Evolutionary conservation across 2,888 invertebrate genomes (phyloP), one percentile per base, ranked within the genome.

Genomic region (Cyaniris semiargus): DNA sequence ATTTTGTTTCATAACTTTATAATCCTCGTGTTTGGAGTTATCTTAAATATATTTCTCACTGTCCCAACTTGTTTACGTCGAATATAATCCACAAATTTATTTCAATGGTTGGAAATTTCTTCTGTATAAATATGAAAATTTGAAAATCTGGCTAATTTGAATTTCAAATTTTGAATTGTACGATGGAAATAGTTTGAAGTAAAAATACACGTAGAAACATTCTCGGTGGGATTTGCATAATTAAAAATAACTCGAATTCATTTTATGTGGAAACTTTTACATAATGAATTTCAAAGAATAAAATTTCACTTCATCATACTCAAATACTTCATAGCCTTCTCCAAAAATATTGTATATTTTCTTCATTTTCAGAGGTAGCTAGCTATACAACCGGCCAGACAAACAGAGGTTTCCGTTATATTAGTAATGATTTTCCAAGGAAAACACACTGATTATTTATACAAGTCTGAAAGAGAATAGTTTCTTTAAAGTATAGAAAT

Each of bases 221-320:
- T 66, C 27, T 66, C 66, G 27, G 60, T 27, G 23, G 66, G 27
- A 66, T 66, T 66, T 27, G 66, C 66, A 31, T 66, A 66, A 66
- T 66, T 66, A 27, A 66, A 66, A 31, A 66, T 66, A 31, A 66
- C 66, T 66, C 66, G 15, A 6, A 66, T 66, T 66, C 27, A 66
- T 31, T 66, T 66, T 31, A 31, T 66, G 66, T 66, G 66, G 66
- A 66, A 66, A 66, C 66, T 27, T 66, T 66, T 66, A 66, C 66
- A 31, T 66, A 66, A 66, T 66, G 10, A 60, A 27, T 31, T 27
- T 66, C 27, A 66, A 66, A 66, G 27, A 66, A 66, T 66, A 27
- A 15, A 66, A 66, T 66, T 66, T 66, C 66, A 66, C 66, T 66
- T 66, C 27, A 66, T 66, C 23, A 31, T 66, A 27, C 31, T 66